Percentiles rank a stretch among this genome's conserved stretches.
Conservation (phyloP, 64 coral and sea anemone genomes). For the Montipora sp. region DNA sequence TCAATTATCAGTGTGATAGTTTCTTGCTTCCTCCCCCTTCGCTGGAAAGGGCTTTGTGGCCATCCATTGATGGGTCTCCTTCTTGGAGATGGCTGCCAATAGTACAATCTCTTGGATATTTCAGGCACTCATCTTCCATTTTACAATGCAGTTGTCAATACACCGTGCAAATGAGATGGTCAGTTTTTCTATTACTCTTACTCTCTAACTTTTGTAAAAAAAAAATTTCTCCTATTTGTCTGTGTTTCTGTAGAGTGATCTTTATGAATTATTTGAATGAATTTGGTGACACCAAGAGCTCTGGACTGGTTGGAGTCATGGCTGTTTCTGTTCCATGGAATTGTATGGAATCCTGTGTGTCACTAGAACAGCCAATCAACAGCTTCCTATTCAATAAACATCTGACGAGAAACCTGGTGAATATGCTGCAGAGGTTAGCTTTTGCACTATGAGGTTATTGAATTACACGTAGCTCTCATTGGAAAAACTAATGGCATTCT, state of each 20-base stretch:
- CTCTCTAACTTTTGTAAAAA: background rate
- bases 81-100: no score
- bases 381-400: conserved; percentile 87
- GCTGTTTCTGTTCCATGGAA: conserved; percentile 87
- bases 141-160: no score
- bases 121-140: no score
- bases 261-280: conserved; percentile 95
- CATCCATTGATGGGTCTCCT: no score
- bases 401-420: conserved; percentile 76
- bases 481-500: no score
- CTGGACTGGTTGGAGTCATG: conserved; percentile 74
- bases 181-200: background rate
- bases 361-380: conserved; percentile 92
- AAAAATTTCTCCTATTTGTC: background rate
- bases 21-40: no score
- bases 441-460: background rate
- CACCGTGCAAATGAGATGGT: no score
- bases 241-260: conserved; percentile 64
- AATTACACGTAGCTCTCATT: no score
- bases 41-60: no score
- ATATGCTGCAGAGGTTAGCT: conserved; percentile 70
- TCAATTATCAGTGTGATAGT: no score
- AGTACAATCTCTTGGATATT: no score
- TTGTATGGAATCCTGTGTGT: conserved; percentile 75
- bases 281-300: conserved; percentile 61